phyloP scores from a whole-genome alignment of 2,888 invertebrate species.

The Eupithecia subfuscata region DNA sequence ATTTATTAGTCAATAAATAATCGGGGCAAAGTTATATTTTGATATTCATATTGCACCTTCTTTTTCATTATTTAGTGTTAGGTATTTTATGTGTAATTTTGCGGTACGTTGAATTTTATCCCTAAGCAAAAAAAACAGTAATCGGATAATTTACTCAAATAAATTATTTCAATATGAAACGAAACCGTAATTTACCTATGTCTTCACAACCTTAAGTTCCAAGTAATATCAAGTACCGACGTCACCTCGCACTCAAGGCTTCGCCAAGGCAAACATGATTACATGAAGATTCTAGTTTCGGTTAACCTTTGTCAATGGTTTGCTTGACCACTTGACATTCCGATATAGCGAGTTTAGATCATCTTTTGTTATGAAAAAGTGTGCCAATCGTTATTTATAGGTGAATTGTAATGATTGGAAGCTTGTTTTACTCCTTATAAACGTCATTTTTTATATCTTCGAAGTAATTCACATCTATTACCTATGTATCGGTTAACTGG shows the following conservation, averaged over 20 bases:
- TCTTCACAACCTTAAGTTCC: conserved; percentile 12
- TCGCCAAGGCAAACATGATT: conserved; percentile 54
- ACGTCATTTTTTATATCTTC: not conserved
- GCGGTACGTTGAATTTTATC: too few species aligned
- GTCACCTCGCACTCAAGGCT: conserved; percentile 33
- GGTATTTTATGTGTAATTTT: not conserved
- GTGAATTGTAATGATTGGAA: not conserved
- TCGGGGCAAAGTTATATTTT: too few species aligned
- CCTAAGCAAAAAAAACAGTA: not conserved
- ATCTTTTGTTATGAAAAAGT: conserved; percentile 17
- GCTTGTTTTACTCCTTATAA: not conserved
- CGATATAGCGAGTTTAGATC: conserved; percentile 16
- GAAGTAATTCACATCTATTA: not conserved
- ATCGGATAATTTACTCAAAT: not conserved
- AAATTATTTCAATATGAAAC: not conserved
- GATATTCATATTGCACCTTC: too few species aligned
- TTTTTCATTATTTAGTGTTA: not conserved
- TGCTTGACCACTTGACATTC: conserved; percentile 27
- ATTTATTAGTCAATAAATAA: too few species aligned
- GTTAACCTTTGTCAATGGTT: conserved; percentile 41
- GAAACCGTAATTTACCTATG: not conserved
- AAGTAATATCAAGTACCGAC: conserved; percentile 32
- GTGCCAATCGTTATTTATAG: conserved; percentile 9
- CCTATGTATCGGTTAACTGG: not conserved
- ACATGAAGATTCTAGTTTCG: conserved; percentile 42